Conservation (phyloP, 2,888 invertebrate species). For the Poecilobothrus nobilitatus region DNA sequence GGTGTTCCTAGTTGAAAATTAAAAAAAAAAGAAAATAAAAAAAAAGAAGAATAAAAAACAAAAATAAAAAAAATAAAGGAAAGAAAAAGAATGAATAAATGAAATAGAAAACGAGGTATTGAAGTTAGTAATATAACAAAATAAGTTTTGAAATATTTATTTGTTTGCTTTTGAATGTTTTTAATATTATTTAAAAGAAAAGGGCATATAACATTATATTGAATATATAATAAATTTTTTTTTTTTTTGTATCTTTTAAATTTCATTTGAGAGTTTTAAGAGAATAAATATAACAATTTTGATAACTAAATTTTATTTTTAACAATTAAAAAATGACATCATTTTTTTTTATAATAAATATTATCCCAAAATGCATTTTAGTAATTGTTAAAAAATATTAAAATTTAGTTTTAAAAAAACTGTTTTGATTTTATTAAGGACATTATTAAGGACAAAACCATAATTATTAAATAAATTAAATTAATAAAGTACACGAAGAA, state of each 20-base stretch:
- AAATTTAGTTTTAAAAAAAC: background rate
- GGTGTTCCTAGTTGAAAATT: background rate
- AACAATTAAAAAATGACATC: constrained; percentile 4
- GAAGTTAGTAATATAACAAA: background rate
- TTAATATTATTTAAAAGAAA: no score
- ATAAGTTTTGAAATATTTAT: no score
- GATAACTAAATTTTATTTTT: background rate
- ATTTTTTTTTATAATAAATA: background rate
- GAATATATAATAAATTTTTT: background rate
- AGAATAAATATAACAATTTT: background rate
- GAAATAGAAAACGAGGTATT: constrained; percentile 1
- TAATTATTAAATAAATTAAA: no score
- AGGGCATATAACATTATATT: no score
- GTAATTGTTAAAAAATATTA: background rate
- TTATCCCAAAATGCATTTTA: background rate
- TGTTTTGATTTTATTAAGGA: background rate
- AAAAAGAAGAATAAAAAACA: no score
- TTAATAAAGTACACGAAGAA: no score
- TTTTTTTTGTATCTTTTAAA: background rate
- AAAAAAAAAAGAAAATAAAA: no score
- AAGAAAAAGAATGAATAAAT: background rate
- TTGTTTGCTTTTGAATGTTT: no score
- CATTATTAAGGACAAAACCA: no score
- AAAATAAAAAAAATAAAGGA: no score
- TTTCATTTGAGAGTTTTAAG: background rate